A percentile compares a stretch with the other conserved stretches of the same genome.
Conservation (phyloP, 2,113 vertebrate genomes). For the Chrysochloris asiatica region DNA sequence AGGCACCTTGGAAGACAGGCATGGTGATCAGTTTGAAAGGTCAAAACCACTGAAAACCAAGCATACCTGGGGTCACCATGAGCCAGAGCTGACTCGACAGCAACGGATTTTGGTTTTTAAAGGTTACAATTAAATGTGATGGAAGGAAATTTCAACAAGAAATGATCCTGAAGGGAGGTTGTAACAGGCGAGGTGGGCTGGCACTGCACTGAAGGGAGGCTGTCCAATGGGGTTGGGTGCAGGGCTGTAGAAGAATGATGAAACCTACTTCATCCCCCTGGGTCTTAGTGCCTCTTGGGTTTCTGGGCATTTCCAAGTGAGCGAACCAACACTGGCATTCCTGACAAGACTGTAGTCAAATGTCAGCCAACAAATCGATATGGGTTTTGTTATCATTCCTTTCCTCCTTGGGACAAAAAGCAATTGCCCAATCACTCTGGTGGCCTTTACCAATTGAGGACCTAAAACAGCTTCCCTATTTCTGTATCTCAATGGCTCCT, state of each 20-base stretch:
- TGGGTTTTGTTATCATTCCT: background rate
- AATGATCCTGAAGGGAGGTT: background rate
- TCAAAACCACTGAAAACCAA: background rate
- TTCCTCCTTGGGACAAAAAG: background rate
- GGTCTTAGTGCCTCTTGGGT: background rate
- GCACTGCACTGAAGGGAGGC: too few species aligned
- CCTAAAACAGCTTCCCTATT: background rate
- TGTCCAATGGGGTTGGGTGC: too few species aligned
- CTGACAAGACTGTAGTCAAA: background rate
- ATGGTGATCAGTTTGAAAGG: background rate
- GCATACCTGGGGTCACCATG: background rate
- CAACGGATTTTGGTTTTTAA: background rate
- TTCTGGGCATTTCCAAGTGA: background rate
- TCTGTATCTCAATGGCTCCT: rapidly evolving
- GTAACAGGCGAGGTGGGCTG: background rate
- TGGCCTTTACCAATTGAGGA: background rate
- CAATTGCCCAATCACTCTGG: rapidly evolving
- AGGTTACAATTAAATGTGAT: background rate
- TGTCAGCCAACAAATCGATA: background rate
- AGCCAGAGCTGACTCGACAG: background rate
- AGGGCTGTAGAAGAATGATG: too few species aligned
- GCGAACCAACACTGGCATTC: background rate
- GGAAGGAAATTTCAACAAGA: background rate
- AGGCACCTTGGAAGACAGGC: background rate
- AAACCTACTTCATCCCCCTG: background rate